These are phyloP conservation scores for Diorhabda sublineata DNA, from an alignment of 1,140 invertebrate species.

Conservation along the genomic window DNA sequence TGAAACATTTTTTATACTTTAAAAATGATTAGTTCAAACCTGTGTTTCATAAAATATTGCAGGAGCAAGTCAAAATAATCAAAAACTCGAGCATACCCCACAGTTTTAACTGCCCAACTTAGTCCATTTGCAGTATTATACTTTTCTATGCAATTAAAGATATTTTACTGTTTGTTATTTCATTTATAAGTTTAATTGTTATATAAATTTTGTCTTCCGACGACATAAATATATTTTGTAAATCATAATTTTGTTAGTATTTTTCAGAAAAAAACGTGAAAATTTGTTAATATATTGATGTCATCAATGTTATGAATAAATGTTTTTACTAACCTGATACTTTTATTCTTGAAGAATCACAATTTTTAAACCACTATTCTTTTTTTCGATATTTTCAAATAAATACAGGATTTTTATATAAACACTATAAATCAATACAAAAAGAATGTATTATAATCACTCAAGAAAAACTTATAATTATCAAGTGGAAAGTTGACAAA, in stretches of 20 bases:
- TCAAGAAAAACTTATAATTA: no score
- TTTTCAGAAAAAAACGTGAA: neutral
- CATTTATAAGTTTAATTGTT: neutral
- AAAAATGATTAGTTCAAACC: neutral
- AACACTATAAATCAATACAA: no score
- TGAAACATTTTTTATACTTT: neutral
- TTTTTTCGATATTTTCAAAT: no score
- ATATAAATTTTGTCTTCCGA: slow-evolving; percentile 1
- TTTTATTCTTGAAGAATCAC: neutral
- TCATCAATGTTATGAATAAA: slow-evolving; percentile 1
- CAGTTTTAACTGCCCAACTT: neutral
- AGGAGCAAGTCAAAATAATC: neutral
- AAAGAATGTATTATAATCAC: no score
- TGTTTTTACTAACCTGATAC: neutral
- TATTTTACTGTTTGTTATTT: neutral
- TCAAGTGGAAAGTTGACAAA: no score
- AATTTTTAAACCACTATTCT: no score
- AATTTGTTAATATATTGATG: neutral
- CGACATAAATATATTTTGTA: neutral
- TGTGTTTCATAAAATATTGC: neutral
- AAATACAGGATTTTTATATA: no score
- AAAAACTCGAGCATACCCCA: no score
- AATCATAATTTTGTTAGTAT: neutral
- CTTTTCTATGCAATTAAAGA: neutral
- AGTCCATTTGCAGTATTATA: neutral